Evolutionary conservation across 2,113 vertebrate genomes (phyloP), one percentile per base, ranked within the genome.

Genomic region (Bambusicola thoracicus): DNA sequence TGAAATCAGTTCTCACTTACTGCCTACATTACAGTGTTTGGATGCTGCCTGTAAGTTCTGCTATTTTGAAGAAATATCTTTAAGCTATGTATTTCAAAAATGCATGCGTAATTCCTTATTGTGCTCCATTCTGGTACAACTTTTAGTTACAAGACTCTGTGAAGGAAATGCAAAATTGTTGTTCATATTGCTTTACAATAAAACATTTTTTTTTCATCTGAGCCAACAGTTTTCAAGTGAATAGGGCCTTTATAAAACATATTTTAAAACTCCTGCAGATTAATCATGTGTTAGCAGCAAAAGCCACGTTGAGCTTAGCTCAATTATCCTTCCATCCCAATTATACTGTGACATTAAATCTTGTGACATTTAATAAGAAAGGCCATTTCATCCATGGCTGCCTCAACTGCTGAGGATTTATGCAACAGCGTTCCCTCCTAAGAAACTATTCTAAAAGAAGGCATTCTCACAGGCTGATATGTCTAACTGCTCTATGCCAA

Each of bases 301-400:
- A 97, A 97, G 95, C 79, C 94, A 95, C 93, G 96, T 98, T 97
- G 93, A 97, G 94, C 83, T 90, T 96, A 80, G 44, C 90, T 94
- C 97, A 97, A 96, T 98, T 98, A 98, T 97, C 95, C 92, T 97
- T 97, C 97, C 89, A 97, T 97, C 96, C 96, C 97, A 98, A 97
- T 98, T 98, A 98, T 87, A 97, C 90, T 89, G 86, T 97, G 97
- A 97, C 97, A 98, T 98, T 98, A 98, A 98, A 97, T 98, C 97
- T 97, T 97, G 95, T 98, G 97, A 98, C 97, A 98, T 98, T 98
- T 98, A 97, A 97, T 97, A 98, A 96, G 97, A 97, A 97, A 98
- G 97, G 85, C 97, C 97, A 97, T 98, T 98, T 98, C 97, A 98
- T 92, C 96, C 98, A 97, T 98, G 97, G 94, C 95, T 98, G 96